phyloP scores from a whole-genome alignment of 1,140 invertebrate genomes.

The Platorchestia sp. region DNA sequence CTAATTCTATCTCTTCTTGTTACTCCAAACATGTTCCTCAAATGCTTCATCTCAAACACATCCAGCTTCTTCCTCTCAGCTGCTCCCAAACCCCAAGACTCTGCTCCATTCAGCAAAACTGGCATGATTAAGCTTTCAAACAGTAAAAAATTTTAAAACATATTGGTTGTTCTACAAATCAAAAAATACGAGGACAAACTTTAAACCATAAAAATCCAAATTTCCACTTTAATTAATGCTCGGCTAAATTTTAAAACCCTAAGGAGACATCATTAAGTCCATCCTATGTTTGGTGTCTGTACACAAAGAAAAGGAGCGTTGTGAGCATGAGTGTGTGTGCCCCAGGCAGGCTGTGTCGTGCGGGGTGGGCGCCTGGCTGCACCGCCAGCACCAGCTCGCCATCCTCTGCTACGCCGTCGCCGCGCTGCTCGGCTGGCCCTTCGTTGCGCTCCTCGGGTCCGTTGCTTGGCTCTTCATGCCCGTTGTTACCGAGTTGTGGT shows the following conservation, averaged over 20 bases:
- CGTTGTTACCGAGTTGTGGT: too few species aligned
- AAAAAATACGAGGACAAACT: too few species aligned
- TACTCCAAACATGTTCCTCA: too few species aligned
- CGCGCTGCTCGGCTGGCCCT: conserved; percentile 87
- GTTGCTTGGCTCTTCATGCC: background rate
- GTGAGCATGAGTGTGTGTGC: background rate
- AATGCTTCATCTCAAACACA: too few species aligned
- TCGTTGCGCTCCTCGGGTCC: conserved; percentile 85
- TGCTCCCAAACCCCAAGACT: too few species aligned
- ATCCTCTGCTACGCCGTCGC: conserved; percentile 87
- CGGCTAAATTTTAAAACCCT: background rate
- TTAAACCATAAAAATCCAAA: background rate
- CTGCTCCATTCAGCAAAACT: too few species aligned
- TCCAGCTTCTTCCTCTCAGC: too few species aligned
- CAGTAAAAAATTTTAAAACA: too few species aligned
- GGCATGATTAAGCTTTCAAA: too few species aligned
- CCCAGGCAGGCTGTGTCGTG: conserved; percentile 18
- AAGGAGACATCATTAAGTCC: background rate
- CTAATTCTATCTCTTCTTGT: too few species aligned
- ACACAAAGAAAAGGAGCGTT: background rate
- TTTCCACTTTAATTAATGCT: background rate
- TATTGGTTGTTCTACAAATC: too few species aligned
- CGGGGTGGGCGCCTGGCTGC: conserved; percentile 86
- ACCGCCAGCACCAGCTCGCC: conserved; percentile 82
- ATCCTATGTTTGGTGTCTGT: background rate